phyloP scores from a whole-genome alignment of 2,113 vertebrate species.

The Elachura formosa region DNA sequence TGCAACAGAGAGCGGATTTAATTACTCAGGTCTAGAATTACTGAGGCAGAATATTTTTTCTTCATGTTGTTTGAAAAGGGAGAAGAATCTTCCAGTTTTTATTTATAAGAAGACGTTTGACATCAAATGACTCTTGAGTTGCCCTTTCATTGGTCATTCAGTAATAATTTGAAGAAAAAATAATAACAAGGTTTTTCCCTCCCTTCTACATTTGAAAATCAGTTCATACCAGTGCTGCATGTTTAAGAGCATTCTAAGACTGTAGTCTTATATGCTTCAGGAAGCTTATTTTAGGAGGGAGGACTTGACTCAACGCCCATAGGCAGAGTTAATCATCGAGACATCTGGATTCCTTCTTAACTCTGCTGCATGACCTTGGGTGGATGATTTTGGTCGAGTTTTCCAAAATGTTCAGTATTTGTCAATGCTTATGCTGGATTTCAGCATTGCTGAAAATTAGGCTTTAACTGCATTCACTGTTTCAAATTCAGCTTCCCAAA shows the following conservation, averaged over 20 bases:
- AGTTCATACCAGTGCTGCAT: background rate
- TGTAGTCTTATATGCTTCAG: constrained; percentile 22
- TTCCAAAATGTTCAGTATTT: background rate
- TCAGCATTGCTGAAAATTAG: background rate
- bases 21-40: constrained; percentile 34
- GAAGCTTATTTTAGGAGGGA: constrained; percentile 53
- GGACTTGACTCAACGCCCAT: constrained; percentile 36
- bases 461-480: background rate
- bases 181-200: background rate
- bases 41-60: background rate
- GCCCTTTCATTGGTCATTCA: background rate
- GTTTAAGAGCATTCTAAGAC: constrained; percentile 18
- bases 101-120: background rate
- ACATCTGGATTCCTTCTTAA: constrained; percentile 59
- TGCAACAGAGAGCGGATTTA: constrained; percentile 35
- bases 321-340: constrained; percentile 35
- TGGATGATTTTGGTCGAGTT: constrained; percentile 1
- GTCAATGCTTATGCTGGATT: background rate
- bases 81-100: background rate
- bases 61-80: background rate
- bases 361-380: constrained; percentile 13
- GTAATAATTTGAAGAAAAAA: background rate
- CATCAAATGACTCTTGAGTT: background rate
- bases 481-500: background rate
- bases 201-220: background rate